phyloP scores from a whole-genome alignment of 2,888 invertebrate genomes.

The Erebia palarica region DNA sequence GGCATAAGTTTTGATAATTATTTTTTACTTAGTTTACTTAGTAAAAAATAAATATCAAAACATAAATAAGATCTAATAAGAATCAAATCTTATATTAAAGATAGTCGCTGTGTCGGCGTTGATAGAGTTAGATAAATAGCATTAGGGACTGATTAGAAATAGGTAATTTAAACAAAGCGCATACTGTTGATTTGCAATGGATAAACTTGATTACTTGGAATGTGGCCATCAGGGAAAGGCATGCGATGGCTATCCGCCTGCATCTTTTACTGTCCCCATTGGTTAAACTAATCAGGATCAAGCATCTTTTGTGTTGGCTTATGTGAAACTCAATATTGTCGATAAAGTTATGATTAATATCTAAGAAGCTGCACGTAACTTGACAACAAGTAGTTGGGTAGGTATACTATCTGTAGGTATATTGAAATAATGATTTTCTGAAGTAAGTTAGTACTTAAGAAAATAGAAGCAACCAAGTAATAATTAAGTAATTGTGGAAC shows the following conservation, averaged over 20 bases:
- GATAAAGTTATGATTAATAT: slow-evolving; percentile 4
- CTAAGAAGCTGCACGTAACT: neutral
- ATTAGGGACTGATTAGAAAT: neutral
- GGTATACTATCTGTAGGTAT: too few relatives aligned
- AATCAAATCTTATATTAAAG: too few relatives aligned
- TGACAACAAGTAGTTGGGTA: neutral
- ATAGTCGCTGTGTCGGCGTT: neutral
- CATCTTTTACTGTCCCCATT: slow-evolving; percentile 11
- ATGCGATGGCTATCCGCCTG: slow-evolving; percentile 15
- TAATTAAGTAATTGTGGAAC: too few relatives aligned
- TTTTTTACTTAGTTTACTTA: too few relatives aligned
- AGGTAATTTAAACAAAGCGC: slow-evolving; percentile 21
- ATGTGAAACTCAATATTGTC: slow-evolving; percentile 3
- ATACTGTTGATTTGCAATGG: slow-evolving; percentile 21
- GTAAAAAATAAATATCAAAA: too few relatives aligned
- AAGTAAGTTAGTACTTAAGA: too few relatives aligned
- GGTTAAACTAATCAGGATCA: slow-evolving; percentile 17
- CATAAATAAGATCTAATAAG: too few relatives aligned
- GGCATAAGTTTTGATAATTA: too few relatives aligned
- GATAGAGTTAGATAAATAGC: too few relatives aligned
- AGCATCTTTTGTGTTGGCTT: slow-evolving; percentile 11
- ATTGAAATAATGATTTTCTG: too few relatives aligned
- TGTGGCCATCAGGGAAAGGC: slow-evolving; percentile 23
- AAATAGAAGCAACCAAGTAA: too few relatives aligned
- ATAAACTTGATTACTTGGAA: slow-evolving; percentile 23